Conservation (phyloP, 1,140 invertebrate species). For the Steinernema khuongi region DNA sequence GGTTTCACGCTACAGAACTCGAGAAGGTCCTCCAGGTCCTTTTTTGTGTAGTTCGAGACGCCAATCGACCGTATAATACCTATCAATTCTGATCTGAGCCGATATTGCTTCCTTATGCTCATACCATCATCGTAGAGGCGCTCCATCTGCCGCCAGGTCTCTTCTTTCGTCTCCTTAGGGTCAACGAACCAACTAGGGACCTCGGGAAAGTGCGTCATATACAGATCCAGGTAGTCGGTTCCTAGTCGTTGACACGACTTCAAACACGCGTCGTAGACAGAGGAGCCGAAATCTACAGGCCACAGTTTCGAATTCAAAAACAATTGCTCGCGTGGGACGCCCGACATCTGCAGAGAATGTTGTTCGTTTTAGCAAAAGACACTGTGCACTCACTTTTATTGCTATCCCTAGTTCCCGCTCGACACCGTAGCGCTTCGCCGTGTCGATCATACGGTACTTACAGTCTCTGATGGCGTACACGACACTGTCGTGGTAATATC, state of each 20-base stretch:
- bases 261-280: constrained; percentile 49
- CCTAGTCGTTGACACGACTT: constrained; percentile 58
- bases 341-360: constrained; percentile 32
- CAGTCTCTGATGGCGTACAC: constrained; percentile 59
- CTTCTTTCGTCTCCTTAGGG: constrained; percentile 48
- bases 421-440: constrained; percentile 60
- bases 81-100: too few species aligned
- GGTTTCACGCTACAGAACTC: constrained; percentile 57
- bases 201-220: constrained; percentile 60
- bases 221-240: constrained; percentile 59
- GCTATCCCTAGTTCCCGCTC: constrained; percentile 34
- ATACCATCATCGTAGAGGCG: constrained; percentile 58
- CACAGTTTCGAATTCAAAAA: constrained; percentile 60
- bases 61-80: constrained; percentile 57
- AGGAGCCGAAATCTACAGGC: constrained; percentile 59
- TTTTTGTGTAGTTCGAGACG: constrained; percentile 60
- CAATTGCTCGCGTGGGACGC: constrained; percentile 55
- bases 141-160: constrained; percentile 60
- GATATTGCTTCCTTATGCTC: constrained; percentile 21
- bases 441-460: constrained; percentile 60
- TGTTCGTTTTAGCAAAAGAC: constrained; percentile 1
- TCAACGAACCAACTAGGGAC: constrained; percentile 50
- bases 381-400: constrained; percentile 24
- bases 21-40: constrained; percentile 58
- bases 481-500: constrained; percentile 60